Evolutionary conservation across 2,797 vertebrate genomes (phyloP).

Genomic region (Darevskia nairensis): DNA sequence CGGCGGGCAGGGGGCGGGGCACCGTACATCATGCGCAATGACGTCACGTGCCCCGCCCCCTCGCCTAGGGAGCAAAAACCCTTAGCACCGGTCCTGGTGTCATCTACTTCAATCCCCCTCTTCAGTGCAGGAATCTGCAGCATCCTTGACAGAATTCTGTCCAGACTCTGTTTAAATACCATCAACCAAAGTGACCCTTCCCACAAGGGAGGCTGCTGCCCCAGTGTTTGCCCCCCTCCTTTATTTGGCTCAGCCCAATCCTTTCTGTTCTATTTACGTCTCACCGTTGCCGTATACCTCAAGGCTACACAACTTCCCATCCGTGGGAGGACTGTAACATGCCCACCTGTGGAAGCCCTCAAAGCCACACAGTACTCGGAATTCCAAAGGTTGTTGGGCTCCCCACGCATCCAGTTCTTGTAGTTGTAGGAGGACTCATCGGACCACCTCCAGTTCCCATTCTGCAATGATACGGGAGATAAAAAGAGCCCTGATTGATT

Average conservation of each 20-base stretch:
- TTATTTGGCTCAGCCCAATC: not conserved
- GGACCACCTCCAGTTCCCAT: slow-evolving; percentile 11
- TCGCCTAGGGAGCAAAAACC: no score
- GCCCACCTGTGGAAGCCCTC: not conserved
- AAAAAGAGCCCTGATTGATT: not conserved
- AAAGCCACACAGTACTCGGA: slow-evolving; percentile 5
- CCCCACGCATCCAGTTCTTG: not conserved
- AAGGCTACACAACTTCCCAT: not conserved
- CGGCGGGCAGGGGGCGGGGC: no score
- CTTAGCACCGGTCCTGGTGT: no score
- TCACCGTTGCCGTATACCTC: not conserved
- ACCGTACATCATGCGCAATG: no score
- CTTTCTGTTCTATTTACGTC: not conserved
- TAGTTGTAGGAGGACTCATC: slow-evolving; percentile 17
- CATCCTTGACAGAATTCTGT: not conserved
- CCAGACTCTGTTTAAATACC: not conserved
- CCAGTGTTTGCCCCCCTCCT: not conserved
- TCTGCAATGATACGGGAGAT: not conserved
- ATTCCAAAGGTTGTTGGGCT: slow-evolving; percentile 8
- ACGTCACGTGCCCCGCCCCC: no score
- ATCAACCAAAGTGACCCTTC: not conserved
- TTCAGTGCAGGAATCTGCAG: not conserved
- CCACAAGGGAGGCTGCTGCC: no score
- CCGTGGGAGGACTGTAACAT: not conserved
- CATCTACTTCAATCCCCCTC: no score